Evolutionary conservation across 2,888 invertebrate genomes (phyloP).

Genomic region (Pinctada fucata): DNA sequence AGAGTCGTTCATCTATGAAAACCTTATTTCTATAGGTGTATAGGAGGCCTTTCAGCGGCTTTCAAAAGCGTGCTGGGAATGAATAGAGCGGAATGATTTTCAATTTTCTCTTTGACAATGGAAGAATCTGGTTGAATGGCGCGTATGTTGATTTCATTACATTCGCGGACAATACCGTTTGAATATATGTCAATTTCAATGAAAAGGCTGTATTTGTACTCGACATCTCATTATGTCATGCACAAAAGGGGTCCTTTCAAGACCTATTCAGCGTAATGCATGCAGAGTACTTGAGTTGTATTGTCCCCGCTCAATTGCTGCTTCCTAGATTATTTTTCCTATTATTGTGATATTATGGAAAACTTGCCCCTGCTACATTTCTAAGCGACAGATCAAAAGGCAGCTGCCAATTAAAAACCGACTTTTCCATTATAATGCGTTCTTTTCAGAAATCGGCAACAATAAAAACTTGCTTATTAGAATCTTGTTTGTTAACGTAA

Average conservation of each 20-base stretch:
- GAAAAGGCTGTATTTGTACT: constrained; percentile 71
- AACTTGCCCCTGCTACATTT: constrained; percentile 25
- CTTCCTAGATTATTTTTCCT: constrained; percentile 49
- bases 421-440: constrained; percentile 8
- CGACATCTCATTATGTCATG: constrained; percentile 67
- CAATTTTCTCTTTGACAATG: constrained; percentile 73
- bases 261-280: constrained; percentile 56
- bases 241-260: constrained; percentile 65
- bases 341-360: constrained; percentile 33
- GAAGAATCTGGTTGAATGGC: constrained; percentile 68
- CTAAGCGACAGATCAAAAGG: constrained; percentile 14
- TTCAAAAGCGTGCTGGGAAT: constrained; percentile 57
- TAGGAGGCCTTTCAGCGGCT: constrained; percentile 59
- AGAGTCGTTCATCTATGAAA: constrained; percentile 63
- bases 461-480: background rate
- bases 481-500: background rate
- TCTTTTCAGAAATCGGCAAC: background rate
- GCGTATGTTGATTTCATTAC: constrained; percentile 74
- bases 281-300: constrained; percentile 52
- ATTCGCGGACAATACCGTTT: constrained; percentile 60
- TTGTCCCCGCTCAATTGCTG: constrained; percentile 60
- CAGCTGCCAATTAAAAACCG: constrained; percentile 28
- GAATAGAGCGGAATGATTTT: constrained; percentile 72
- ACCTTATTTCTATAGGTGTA: constrained; percentile 53
- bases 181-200: constrained; percentile 68